phyloP scores from a whole-genome alignment of 2,888 invertebrate genomes.

The Hirtodrosophila histrioides region DNA sequence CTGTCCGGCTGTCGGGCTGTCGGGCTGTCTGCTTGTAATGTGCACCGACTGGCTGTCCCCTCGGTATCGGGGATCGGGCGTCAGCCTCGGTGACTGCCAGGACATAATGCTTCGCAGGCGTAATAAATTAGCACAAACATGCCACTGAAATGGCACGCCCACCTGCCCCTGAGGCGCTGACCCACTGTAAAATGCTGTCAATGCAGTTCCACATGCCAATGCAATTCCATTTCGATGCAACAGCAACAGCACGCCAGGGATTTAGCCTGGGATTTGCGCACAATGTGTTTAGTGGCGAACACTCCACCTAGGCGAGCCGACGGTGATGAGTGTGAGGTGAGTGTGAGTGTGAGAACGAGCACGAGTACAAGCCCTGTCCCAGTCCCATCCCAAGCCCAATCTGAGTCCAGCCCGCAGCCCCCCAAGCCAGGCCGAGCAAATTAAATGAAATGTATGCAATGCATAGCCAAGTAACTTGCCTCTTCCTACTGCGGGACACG shows the following conservation, averaged over 20 bases:
- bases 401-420: background rate
- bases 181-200: slow-evolving; percentile 73
- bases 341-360: slow-evolving; percentile 27
- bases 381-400: background rate
- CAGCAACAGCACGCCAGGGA: slow-evolving; percentile 68
- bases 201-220: slow-evolving; percentile 70
- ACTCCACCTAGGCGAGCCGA: slow-evolving; percentile 10
- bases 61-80: slow-evolving; percentile 43
- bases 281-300: slow-evolving; percentile 76
- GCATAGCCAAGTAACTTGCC: slow-evolving; percentile 25
- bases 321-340: slow-evolving; percentile 3
- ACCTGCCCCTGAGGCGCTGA: slow-evolving; percentile 45
- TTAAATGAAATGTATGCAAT: slow-evolving; percentile 49
- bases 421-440: slow-evolving; percentile 8
- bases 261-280: slow-evolving; percentile 73
- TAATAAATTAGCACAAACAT: slow-evolving; percentile 80
- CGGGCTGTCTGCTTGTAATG: slow-evolving; percentile 50
- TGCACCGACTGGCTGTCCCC: slow-evolving; percentile 39
- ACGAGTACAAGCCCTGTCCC: background rate
- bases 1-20: slow-evolving; percentile 18
- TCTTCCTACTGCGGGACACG: slow-evolving; percentile 12
- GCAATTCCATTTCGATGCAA: slow-evolving; percentile 60
- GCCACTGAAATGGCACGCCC: slow-evolving; percentile 77
- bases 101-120: slow-evolving; percentile 71
- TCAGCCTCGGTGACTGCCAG: slow-evolving; percentile 34